phyloP scores from a whole-genome alignment of 2,888 invertebrate species.

The Caenorhabditis afra region DNA sequence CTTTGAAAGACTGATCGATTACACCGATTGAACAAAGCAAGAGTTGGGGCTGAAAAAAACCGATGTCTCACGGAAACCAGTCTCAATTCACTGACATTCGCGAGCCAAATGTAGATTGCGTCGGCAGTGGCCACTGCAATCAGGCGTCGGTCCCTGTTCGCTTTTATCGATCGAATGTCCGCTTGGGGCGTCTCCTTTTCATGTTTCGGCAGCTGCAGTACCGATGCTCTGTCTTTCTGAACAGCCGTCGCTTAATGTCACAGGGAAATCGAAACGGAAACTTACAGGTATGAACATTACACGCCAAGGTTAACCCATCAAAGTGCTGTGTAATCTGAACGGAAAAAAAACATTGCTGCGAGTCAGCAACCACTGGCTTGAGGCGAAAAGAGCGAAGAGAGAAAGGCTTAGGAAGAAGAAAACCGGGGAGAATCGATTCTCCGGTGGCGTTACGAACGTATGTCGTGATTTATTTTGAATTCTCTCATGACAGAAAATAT shows the following conservation, averaged over 20 bases:
- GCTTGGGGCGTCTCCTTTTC: conserved; percentile 31
- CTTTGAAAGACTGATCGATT: conserved; percentile 35
- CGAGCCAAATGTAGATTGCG: conserved; percentile 73
- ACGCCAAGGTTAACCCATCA: conserved; percentile 37
- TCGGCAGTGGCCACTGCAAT: conserved; percentile 71
- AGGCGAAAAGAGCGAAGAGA: not conserved
- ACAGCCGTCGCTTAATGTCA: not conserved
- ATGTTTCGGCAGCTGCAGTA: conserved; percentile 41
- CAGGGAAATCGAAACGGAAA: not conserved
- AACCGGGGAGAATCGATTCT: too few relatives aligned
- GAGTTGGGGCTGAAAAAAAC: conserved; percentile 74
- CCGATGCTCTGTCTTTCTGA: conserved; percentile 45
- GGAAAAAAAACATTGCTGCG: not conserved
- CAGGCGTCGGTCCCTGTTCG: conserved; percentile 77
- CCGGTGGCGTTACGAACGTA: too few relatives aligned
- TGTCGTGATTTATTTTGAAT: too few relatives aligned
- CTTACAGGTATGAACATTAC: conserved; percentile 57
- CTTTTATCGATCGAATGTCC: conserved; percentile 60
- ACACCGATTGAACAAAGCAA: conserved; percentile 71
- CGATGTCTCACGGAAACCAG: too few relatives aligned
- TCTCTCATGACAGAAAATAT: too few relatives aligned
- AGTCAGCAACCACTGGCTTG: not conserved
- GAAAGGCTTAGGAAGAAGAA: too few relatives aligned
- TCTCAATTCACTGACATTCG: conserved; percentile 67
- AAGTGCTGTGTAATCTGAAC: conserved; percentile 29